Conservation (phyloP, 2,888 invertebrate species). For the Aphrophora alni region DNA sequence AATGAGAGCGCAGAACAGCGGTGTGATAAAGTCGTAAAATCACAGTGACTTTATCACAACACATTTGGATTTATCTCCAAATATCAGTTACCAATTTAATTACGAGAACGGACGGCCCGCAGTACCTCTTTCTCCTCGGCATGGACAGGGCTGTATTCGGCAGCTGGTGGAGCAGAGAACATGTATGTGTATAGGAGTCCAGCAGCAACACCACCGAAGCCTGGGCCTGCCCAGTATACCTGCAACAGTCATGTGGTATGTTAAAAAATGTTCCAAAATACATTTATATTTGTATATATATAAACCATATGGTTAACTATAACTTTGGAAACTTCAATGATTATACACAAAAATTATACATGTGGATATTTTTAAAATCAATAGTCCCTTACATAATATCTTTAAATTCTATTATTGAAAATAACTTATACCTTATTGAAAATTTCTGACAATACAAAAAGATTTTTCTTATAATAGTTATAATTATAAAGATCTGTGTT, state of each 20-base stretch:
- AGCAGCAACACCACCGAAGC: slow-evolving; percentile 79
- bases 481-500: too few relatives aligned
- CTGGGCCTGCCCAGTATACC: slow-evolving; percentile 91
- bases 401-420: too few relatives aligned
- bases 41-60: neutral
- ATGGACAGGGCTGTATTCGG: slow-evolving; percentile 57
- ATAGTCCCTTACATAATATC: too few relatives aligned
- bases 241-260: slow-evolving; percentile 53
- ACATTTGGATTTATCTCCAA: neutral
- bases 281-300: too few relatives aligned
- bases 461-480: too few relatives aligned
- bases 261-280: neutral
- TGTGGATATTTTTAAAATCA: too few relatives aligned
- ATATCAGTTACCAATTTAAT: slow-evolving; percentile 12
- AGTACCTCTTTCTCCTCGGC: slow-evolving; percentile 59
- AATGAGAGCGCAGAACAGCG: neutral
- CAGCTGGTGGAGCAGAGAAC: slow-evolving; percentile 56
- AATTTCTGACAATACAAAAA: too few relatives aligned
- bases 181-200: slow-evolving; percentile 74
- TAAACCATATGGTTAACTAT: too few relatives aligned
- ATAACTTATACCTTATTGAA: too few relatives aligned
- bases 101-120: slow-evolving; percentile 28
- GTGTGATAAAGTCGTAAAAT: neutral
- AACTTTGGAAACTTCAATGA: too few relatives aligned
- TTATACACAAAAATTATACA: too few relatives aligned